Percentiles rank a stretch among this genome's conserved stretches.
Evolutionary conservation across 2,797 vertebrate genomes (phyloP).

Genomic region (Rhynchotus rufescens): DNA sequence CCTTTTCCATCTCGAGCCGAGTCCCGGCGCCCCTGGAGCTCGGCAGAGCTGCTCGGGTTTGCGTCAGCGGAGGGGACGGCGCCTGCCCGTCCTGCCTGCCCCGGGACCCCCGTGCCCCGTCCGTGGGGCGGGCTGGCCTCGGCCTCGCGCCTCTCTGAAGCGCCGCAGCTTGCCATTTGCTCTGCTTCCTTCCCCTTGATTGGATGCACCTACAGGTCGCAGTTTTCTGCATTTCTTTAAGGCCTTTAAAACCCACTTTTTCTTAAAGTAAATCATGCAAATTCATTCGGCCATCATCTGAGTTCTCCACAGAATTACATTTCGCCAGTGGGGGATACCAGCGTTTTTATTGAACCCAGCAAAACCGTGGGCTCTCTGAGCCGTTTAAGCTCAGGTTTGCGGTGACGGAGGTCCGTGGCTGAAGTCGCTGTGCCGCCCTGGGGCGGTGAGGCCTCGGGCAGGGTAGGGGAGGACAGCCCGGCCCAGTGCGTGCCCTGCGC

Average conservation of each 20-base stretch:
- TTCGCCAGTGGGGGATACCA: neutral
- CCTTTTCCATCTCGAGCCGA: too few relatives aligned
- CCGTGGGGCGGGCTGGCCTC: neutral
- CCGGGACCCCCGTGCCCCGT: too few relatives aligned
- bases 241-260: neutral
- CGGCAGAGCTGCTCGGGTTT: too few relatives aligned
- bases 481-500: too few relatives aligned
- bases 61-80: neutral
- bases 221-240: neutral
- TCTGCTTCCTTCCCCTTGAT: neutral
- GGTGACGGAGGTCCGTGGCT: neutral
- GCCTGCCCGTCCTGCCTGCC: too few relatives aligned
- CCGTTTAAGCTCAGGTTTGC: neutral
- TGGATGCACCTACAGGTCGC: neutral
- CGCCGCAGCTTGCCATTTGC: neutral
- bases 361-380: neutral
- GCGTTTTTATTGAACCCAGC: fast-evolving
- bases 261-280: neutral
- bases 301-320: neutral
- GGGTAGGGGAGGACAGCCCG: neutral
- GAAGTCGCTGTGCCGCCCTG: neutral
- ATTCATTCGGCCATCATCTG: neutral
- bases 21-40: neutral
- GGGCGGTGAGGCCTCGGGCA: neutral
- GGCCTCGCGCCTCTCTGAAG: neutral